Evolutionary conservation across 2,797 vertebrate genomes (phyloP).

Genomic region (Gymnothorax reevesii): DNA sequence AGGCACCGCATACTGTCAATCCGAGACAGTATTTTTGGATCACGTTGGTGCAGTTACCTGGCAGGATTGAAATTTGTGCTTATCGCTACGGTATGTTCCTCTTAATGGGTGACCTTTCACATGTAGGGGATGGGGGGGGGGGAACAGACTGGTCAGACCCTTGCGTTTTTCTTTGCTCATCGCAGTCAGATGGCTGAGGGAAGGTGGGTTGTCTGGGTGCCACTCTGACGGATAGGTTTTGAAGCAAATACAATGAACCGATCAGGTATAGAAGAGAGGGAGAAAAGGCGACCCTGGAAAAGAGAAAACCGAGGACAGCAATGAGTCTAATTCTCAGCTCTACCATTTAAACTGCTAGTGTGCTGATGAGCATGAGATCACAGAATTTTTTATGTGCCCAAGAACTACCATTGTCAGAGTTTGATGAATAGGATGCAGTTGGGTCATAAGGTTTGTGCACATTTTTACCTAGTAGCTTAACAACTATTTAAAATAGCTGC

Average conservation of each 20-base stretch:
- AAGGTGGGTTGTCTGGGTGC: constrained; percentile 50
- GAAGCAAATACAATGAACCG: constrained; percentile 56
- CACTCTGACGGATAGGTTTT: constrained; percentile 53
- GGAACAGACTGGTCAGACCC: neutral
- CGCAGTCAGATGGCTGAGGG: constrained; percentile 26
- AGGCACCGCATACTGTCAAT: neutral
- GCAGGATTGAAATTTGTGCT: neutral
- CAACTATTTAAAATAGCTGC: too few species aligned
- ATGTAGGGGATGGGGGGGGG: neutral
- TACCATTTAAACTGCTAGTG: neutral
- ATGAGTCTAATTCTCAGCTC: neutral
- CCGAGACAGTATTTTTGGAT: too few species aligned
- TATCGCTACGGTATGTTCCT: neutral
- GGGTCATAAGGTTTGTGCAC: too few species aligned
- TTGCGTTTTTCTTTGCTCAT: constrained; percentile 7
- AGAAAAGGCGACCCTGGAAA: constrained; percentile 62
- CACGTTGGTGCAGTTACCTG: neutral
- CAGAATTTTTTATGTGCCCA: neutral
- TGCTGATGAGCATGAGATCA: neutral
- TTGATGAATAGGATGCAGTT: neutral
- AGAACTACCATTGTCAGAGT: neutral
- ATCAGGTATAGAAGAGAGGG: constrained; percentile 57
- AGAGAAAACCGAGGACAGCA: neutral
- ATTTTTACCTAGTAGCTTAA: too few species aligned
- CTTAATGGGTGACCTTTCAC: neutral